A percentile compares a stretch with the other conserved stretches of the same genome.
These are phyloP conservation scores for Engraulis encrasicolus DNA, from an alignment of 2,113 vertebrate genomes.

Conservation along the genomic window DNA sequence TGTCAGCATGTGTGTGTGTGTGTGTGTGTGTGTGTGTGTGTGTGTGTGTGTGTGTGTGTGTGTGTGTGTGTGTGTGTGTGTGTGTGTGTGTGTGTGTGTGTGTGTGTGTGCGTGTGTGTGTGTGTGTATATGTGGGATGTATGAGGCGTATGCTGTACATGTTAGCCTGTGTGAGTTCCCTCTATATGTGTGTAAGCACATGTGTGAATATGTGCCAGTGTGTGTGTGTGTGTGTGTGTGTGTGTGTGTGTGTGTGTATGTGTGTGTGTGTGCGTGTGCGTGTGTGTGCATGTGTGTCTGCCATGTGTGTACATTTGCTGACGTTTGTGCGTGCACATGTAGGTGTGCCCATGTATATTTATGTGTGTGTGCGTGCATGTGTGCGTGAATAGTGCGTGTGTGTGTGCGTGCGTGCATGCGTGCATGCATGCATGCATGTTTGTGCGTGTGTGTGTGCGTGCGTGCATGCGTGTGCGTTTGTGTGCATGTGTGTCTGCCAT, in stretches of 20 bases:
- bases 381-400: background rate
- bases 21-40: constrained; percentile 2
- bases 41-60: background rate
- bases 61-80: background rate
- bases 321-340: background rate
- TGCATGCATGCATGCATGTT: too few relatives aligned
- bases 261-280: background rate
- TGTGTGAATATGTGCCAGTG: background rate
- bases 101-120: background rate
- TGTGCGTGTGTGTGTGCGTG: background rate
- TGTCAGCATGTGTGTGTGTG: background rate
- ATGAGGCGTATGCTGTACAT: too few relatives aligned
- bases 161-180: background rate
- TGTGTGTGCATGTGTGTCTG: constrained; percentile 4
- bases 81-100: constrained; percentile 3
- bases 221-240: constrained; percentile 4
- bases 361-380: background rate
- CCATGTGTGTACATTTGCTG: background rate
- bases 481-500: background rate
- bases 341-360: background rate
- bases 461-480: background rate
- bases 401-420: background rate
- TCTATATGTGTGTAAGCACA: background rate
- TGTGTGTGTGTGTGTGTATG: background rate
- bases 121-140: background rate